A percentile compares a stretch with the other conserved stretches of the same genome.
Evolutionary conservation across 1,140 invertebrate species (phyloP).

Genomic region (Nephila pilipes): DNA sequence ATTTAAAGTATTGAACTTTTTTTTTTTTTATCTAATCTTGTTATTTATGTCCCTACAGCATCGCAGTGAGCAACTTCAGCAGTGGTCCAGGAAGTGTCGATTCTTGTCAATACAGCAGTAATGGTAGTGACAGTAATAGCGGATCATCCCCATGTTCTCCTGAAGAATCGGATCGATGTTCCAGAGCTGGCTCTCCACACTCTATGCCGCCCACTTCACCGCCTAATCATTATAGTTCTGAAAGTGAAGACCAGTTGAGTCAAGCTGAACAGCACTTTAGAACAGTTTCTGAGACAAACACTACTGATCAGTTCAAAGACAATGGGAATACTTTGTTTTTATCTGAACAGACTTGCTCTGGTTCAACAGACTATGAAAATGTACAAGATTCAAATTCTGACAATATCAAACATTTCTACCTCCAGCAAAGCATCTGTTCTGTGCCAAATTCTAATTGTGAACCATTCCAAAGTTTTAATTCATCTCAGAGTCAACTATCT

Average conservation of each 20-base stretch:
- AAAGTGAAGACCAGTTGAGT: conserved; percentile 29
- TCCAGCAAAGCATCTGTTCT: conserved; percentile 56
- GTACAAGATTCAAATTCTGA: conserved; percentile 30
- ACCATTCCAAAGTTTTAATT: conserved; percentile 67
- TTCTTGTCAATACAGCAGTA: conserved; percentile 73
- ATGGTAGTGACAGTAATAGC: conserved; percentile 72
- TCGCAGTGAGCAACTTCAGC: conserved; percentile 73
- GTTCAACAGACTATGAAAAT: not conserved
- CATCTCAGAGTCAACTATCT: not conserved
- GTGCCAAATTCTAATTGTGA: conserved; percentile 69
- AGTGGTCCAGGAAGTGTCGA: conserved; percentile 74
- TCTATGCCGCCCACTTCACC: conserved; percentile 73
- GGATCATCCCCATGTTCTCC: conserved; percentile 74
- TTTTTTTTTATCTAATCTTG: not conserved
- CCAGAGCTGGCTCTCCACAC: conserved; percentile 73
- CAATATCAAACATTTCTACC: conserved; percentile 69
- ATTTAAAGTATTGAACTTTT: too few relatives aligned
- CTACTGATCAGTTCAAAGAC: not conserved
- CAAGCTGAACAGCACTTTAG: not conserved
- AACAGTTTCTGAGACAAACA: not conserved
- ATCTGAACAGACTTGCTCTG: not conserved
- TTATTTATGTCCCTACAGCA: conserved; percentile 77
- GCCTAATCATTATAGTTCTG: conserved; percentile 20
- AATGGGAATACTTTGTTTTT: not conserved
- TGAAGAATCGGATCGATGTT: conserved; percentile 48